phyloP scores from a whole-genome alignment of 2,888 invertebrate genomes.

The Xylota sylvarum region DNA sequence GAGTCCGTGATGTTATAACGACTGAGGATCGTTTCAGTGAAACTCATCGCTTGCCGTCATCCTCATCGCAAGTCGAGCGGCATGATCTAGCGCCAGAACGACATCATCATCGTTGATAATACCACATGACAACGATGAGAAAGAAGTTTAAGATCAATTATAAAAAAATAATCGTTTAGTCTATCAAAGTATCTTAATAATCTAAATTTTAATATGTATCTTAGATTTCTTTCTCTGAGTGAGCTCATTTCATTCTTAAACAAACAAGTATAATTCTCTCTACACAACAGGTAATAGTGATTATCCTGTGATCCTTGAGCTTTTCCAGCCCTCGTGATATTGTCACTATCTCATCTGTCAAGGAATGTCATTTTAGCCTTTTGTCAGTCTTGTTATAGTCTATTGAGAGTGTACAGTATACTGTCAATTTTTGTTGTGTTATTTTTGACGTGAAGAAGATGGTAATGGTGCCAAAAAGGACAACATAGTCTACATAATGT shows the following conservation, averaged over 20 bases:
- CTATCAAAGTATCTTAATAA: neutral
- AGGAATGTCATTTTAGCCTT: conserved; percentile 17
- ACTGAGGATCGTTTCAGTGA: conserved; percentile 74
- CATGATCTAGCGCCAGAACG: conserved; percentile 38
- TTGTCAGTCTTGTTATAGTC: conserved; percentile 43
- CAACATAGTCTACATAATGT: no score
- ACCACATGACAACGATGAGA: conserved; percentile 59
- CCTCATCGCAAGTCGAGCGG: conserved; percentile 59
- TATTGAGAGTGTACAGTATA: conserved; percentile 51
- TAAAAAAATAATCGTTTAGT: neutral
- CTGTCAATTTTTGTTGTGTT: conserved; percentile 13
- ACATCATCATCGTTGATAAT: conserved; percentile 54
- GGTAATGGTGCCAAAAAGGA: neutral
- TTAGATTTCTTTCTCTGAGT: conserved; percentile 60
- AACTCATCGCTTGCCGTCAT: conserved; percentile 69
- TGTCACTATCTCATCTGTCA: conserved; percentile 54
- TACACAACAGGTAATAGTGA: conserved; percentile 62
- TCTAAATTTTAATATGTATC: conserved; percentile 20
- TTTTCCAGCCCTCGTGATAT: conserved; percentile 59
- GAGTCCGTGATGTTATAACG: conserved; percentile 73
- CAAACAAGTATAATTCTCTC: conserved; percentile 17
- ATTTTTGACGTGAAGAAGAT: neutral
- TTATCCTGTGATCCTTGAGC: conserved; percentile 60
- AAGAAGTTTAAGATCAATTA: conserved; percentile 56
- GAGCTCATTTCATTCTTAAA: conserved; percentile 59